Base-by-base conservation (phyloP, 1,140 invertebrate genomes). In the Drosophila nannoptera region DNA sequence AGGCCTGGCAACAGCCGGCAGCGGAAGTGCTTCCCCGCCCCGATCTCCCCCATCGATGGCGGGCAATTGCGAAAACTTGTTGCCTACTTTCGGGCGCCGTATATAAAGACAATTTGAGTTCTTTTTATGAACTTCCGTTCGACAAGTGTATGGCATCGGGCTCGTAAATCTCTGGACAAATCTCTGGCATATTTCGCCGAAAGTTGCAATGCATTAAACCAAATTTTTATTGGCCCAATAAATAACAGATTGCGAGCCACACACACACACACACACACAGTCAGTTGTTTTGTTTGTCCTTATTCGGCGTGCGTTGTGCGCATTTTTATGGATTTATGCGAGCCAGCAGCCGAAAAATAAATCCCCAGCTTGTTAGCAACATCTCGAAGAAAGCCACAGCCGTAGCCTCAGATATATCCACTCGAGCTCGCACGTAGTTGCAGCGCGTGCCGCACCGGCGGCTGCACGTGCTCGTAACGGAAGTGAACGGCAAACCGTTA, bases 191-290 rank as follows among this genome's bases (percentile, higher is more conserved):
- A 61, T 71, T 82, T 45, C 59, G 33, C 73, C 7, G 32, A 55
- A 69, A 77, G 78, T 70, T 78, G 76, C 70, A 69, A 77, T 78
- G 73, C 80, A 78, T 83, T 83, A 78, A 83, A 69, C 46, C 73
- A 64, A 78, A 76, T 67, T 78, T 82, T 83, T 84, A 83, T 83
- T 83, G 76, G 52, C 48, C 52, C 66, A 84, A 83, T 83, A 83
- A 83, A 84, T 84, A 83, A 73, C 80, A 84, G 75, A 84, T 84
- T 83, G 75, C 46, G 63, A 56, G 43, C 16, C 7, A 5, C 43
- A 4, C 8, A 7, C 7, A 46, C 45, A 0, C 48, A 8, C 12
- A 11, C 46, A 32, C 29, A 29, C 7, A 46, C 29, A 48, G 11
- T n/a, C 29, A 49, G 31, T 59, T 60, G 67, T 64, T 55, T 12